Evolutionary conservation across 2,888 invertebrate species (phyloP).

Genomic region (Xanthorhoe spadicearia): DNA sequence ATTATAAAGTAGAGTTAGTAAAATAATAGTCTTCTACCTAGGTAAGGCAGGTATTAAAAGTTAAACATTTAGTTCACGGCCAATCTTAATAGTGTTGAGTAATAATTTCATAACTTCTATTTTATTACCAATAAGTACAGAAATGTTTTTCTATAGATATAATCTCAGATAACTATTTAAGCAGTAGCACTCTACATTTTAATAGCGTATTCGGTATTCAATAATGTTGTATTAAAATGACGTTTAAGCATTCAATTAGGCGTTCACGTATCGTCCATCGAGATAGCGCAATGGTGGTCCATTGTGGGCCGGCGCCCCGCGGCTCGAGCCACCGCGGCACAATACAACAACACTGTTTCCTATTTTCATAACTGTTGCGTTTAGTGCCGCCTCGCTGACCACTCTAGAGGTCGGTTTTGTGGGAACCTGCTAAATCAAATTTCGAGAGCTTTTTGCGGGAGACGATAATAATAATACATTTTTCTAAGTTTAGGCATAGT

Average conservation of each 20-base stretch:
- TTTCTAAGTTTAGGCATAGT: background rate
- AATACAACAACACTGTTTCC: constrained; percentile 74
- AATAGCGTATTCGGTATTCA: constrained; percentile 59
- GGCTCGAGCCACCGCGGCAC: constrained; percentile 63
- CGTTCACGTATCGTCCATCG: constrained; percentile 80
- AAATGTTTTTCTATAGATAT: constrained; percentile 42
- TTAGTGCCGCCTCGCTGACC: constrained; percentile 77
- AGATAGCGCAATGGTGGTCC: constrained; percentile 82
- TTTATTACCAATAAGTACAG: background rate
- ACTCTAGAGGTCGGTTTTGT: constrained; percentile 70
- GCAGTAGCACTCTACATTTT: constrained; percentile 45
- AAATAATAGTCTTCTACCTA: too few species aligned
- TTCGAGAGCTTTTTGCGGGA: constrained; percentile 24
- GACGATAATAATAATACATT: constrained; percentile 5
- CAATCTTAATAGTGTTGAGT: too few species aligned
- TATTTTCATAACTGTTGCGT: constrained; percentile 77
- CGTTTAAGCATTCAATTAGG: constrained; percentile 83
- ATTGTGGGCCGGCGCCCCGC: constrained; percentile 75
- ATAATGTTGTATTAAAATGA: constrained; percentile 80
- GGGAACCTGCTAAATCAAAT: constrained; percentile 65
- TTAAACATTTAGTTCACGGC: too few species aligned
- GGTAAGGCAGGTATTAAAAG: too few species aligned
- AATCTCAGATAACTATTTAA: constrained; percentile 40
- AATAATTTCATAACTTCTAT: background rate
- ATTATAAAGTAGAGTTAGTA: too few species aligned